Conservation (phyloP, 1,140 invertebrate species). For the Lucilia cuprina region DNA sequence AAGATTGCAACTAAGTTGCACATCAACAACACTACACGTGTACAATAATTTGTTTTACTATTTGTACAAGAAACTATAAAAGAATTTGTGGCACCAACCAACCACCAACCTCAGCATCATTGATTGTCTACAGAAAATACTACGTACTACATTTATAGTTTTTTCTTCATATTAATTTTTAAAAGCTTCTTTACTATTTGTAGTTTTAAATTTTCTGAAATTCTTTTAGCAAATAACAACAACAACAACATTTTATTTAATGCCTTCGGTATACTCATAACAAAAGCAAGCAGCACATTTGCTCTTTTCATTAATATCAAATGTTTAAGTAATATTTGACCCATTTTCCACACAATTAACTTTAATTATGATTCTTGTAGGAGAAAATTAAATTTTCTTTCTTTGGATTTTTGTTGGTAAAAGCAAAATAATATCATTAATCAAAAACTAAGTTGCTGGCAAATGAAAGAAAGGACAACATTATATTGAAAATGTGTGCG, state of each 20-base stretch:
- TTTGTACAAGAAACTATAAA: not conserved
- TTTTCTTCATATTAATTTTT: not conserved
- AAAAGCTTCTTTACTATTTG: not conserved
- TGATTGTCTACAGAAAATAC: no score
- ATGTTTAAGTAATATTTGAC: slow-evolving; percentile 26
- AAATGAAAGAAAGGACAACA: not conserved
- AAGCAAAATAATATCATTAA: not conserved
- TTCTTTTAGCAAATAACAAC: no score
- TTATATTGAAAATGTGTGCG: not conserved
- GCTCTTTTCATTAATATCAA: not conserved
- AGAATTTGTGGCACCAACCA: no score
- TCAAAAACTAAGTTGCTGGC: not conserved
- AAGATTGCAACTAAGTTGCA: not conserved
- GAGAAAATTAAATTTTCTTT: slow-evolving; percentile 25
- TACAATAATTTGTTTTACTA: not conserved
- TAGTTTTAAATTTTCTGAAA: no score
- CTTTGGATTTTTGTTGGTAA: not conserved
- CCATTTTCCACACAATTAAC: slow-evolving; percentile 28
- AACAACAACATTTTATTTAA: not conserved
- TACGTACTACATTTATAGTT: no score
- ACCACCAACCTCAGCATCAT: no score
- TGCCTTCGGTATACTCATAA: not conserved
- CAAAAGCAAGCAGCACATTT: not conserved
- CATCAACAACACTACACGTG: not conserved
- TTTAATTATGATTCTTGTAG: slow-evolving; percentile 20